Base-by-base conservation (phyloP, 2,888 invertebrate species). In the Yponomeuta sedellus region DNA sequence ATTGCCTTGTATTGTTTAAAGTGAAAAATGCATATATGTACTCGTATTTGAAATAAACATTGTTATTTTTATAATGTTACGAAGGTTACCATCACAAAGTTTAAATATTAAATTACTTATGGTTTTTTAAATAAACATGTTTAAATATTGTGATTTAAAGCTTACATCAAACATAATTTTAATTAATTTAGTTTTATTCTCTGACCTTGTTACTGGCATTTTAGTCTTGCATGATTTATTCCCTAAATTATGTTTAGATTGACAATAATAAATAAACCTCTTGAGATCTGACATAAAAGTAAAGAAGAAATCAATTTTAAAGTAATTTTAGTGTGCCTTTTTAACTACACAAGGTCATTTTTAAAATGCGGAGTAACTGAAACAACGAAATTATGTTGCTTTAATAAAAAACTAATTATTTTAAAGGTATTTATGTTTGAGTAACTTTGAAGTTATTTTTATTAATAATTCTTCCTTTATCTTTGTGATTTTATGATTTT, bases 1-100 rank as follows among this genome's bases (percentile, higher is more conserved):
- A 56, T 56, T 57, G 20, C 20, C 57, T 57, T 20, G 20, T 8
- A 20, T 20, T 57, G 5, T 56, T 56, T 8, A 5, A 34, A 58
- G 22, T 58, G 25, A 59, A 22, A 3, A 11, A 22, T 10, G n/a
- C 20, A 58, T 22, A 20, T 20, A n/a, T n/a, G n/a, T n/a, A n/a
- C n/a, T n/a, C n/a, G n/a, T n/a, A 2, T 6, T 59, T 2, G 22
- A 59, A 25, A 1, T 59, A 8, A 59, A 20, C 20, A 10, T 22
- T 59, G 12, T 1, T 20, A 25, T 59, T 58, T 22, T 16, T 52
- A 16, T 52, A 12, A 52, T 8, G 34, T 52, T 52, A 52, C 44
- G 44, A 52, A 16, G 16, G 66, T 66, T 66, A 66, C 66, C 66
- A 63, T 64, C 66, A 64, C 66, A 66, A 66, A 56, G 25, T 19